These are phyloP conservation scores for Rugalucina vietnamica DNA, from an alignment of 2,888 invertebrate species.

Conservation along the genomic window DNA sequence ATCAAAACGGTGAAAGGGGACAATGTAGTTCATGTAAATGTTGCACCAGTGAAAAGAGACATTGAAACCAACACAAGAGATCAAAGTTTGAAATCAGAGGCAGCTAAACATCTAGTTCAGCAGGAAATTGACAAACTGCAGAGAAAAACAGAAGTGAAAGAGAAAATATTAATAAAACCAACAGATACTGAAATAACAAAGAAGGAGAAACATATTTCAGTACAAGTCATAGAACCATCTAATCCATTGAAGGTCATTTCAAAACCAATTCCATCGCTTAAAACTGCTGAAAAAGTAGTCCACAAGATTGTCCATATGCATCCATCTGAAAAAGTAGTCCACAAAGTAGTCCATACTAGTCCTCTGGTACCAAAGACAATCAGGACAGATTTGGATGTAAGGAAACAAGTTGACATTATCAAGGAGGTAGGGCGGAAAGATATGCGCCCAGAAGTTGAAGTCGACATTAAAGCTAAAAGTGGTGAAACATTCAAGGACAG, in stretches of 20 bases:
- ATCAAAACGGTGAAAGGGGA: neutral
- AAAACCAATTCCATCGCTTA: too few relatives aligned
- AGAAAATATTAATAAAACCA: neutral
- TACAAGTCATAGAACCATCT: neutral
- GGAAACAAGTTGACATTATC: too few relatives aligned
- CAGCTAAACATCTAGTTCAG: neutral
- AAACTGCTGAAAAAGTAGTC: too few relatives aligned
- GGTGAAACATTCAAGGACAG: neutral
- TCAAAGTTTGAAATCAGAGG: slow-evolving; percentile 1
- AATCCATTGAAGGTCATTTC: neutral
- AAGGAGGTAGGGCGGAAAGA: neutral
- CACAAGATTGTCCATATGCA: too few relatives aligned
- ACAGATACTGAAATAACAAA: neutral
- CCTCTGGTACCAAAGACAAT: too few relatives aligned
- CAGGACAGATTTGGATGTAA: too few relatives aligned
- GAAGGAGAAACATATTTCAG: neutral
- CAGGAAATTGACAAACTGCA: neutral
- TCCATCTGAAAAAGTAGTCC: too few relatives aligned
- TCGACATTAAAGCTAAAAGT: neutral
- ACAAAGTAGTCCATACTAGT: too few relatives aligned
- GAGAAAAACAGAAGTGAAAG: neutral
- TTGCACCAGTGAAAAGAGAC: neutral
- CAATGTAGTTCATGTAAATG: neutral
- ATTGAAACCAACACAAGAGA: neutral
- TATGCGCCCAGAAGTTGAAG: neutral